These are phyloP conservation scores for Parasteatoda tepidariorum DNA, from an alignment of 1,140 invertebrate genomes.

Conservation along the genomic window DNA sequence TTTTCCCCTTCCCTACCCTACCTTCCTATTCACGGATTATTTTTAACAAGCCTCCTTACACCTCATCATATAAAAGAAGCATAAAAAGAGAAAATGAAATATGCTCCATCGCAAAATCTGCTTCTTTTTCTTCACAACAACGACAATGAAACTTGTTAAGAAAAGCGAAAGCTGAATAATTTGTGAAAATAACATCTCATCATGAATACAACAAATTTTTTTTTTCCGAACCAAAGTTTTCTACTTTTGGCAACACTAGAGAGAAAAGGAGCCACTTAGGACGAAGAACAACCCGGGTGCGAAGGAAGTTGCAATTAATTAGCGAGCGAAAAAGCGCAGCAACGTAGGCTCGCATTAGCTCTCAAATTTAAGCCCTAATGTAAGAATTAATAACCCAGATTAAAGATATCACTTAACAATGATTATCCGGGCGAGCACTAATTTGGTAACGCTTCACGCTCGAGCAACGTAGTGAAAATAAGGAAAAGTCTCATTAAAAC, in stretches of 20 bases:
- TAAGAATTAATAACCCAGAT: slow-evolving; percentile 60
- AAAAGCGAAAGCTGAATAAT: slow-evolving; percentile 7
- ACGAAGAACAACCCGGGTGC: background rate
- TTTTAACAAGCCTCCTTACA: background rate
- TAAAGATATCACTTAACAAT: slow-evolving; percentile 61
- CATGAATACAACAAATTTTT: slow-evolving; percentile 12
- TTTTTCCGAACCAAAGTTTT: background rate
- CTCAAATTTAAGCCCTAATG: slow-evolving; percentile 58
- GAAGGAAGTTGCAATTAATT: slow-evolving; percentile 48
- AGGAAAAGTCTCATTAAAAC: slow-evolving; percentile 58
- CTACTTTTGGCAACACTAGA: background rate
- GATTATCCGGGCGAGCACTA: slow-evolving; percentile 54
- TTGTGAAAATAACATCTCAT: slow-evolving; percentile 55
- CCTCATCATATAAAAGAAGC: background rate
- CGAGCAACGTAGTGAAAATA: slow-evolving; percentile 44
- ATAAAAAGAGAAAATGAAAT: background rate
- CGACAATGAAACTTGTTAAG: slow-evolving; percentile 60
- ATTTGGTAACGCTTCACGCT: slow-evolving; percentile 59
- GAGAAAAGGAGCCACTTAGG: slow-evolving; percentile 38
- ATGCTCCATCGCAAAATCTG: background rate
- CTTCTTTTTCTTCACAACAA: slow-evolving; percentile 36
- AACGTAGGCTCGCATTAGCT: slow-evolving; percentile 48
- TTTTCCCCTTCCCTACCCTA: background rate
- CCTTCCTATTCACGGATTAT: background rate
- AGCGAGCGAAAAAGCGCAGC: slow-evolving; percentile 45